A percentile compares a stretch with the other conserved stretches of the same genome.
phyloP scores from a whole-genome alignment of 2,888 invertebrate genomes.

The Apamea epomidion region DNA sequence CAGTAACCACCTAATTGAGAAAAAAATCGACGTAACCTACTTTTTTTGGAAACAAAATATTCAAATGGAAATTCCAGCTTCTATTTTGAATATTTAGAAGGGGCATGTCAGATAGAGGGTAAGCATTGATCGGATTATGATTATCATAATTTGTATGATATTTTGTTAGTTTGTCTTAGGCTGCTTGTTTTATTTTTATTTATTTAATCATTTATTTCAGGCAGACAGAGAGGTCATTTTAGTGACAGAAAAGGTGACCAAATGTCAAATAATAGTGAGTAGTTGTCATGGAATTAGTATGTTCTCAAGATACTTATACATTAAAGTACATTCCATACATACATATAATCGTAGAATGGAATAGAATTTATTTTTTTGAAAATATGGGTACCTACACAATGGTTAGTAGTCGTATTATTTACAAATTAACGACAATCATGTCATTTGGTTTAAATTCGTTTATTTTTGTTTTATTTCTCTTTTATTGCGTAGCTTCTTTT shows the following conservation, averaged over 20 bases:
- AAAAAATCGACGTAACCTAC: neutral
- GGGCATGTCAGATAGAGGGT: neutral
- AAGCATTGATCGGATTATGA: neutral
- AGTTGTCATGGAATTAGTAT: neutral
- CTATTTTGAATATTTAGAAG: conserved; percentile 12
- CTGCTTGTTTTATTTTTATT: neutral
- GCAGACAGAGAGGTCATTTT: neutral
- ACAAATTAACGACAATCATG: too few relatives aligned
- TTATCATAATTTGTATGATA: conserved; percentile 31
- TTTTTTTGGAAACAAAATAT: neutral
- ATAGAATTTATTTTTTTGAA: too few relatives aligned
- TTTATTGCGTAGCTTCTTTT: too few relatives aligned
- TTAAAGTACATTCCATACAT: neutral
- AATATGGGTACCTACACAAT: too few relatives aligned
- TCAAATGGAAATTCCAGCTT: neutral
- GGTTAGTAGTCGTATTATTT: too few relatives aligned
- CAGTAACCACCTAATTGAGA: too few relatives aligned
- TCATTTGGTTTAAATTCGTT: too few relatives aligned
- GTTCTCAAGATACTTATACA: neutral
- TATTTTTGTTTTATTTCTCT: too few relatives aligned
- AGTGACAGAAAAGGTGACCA: neutral
- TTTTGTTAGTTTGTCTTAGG: neutral
- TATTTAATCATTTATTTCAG: too few relatives aligned
- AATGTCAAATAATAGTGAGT: neutral
- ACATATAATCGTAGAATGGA: too few relatives aligned